Evolutionary conservation across 2,797 vertebrate genomes (phyloP), one percentile per base, ranked within the genome.

Genomic region (Coluber constrictor): DNA sequence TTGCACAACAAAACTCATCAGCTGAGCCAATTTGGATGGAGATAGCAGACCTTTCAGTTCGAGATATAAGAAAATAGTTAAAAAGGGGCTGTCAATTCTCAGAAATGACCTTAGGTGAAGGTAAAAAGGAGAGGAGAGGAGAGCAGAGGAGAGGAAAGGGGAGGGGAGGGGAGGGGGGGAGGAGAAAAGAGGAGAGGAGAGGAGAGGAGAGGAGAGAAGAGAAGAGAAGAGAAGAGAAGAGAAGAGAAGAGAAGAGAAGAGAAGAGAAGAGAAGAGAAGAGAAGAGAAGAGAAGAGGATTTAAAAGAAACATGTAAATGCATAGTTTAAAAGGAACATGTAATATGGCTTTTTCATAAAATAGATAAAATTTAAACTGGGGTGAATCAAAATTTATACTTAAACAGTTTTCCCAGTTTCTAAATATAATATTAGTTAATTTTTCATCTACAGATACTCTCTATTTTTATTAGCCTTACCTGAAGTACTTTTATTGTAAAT

Each of bases 381-480:
- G n/a, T 54, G 32, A 27, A 18, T n/a, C 11, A 18, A 12, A 32
- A 23, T 29, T 13, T 57, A 2, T n/a, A 63, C 86, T 92, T 90
- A 27, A 1, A 88, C 59, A 70, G 0, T 20, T 47, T 47, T 0
- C 90, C 87, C 4, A 74, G 13, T 25, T 93, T 66, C 47, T 1
- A 2, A 57, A 88, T 51, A 29, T 57, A 25, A 83, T 91, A 88
- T 60, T 3, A 92, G 9, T 47, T 8, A 92, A 83, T 83, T 83
- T 83, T 9, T 61, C 90, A 91, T 94, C 92, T 94, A 90, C 59
- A 0, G 7, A 79, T 87, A 88, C 51, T 92, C 7, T 61, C 88
- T 13, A 12, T 86, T 91, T 92, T 89, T 91, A 91, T 93, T 93
- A 89, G 86, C 86, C 0, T 91, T 93, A 90, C 79, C 79, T 91